Conservation (phyloP, 1,140 invertebrate species). For the Stratiolaelaps scimitus region DNA sequence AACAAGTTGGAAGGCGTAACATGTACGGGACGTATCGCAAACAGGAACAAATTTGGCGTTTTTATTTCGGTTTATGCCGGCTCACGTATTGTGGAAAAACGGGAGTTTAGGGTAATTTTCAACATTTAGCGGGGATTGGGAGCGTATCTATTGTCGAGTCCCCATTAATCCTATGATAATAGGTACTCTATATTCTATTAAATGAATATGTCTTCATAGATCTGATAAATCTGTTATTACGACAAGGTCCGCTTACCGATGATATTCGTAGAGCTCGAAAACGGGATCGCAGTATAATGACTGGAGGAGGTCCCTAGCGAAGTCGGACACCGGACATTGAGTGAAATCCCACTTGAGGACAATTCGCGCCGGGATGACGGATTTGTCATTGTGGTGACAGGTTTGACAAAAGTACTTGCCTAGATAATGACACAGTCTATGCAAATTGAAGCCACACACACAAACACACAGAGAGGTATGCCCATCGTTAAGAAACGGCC, state of each 20-base stretch:
- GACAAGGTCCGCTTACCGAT: too few species aligned
- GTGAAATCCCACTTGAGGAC: constrained; percentile 60
- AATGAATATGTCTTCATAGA: constrained; percentile 33
- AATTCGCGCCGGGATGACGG: constrained; percentile 62
- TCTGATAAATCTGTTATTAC: constrained; percentile 51
- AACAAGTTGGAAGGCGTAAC: constrained; percentile 20
- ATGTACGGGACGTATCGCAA: too few species aligned
- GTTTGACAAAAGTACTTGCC: constrained; percentile 77
- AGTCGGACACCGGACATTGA: constrained; percentile 55
- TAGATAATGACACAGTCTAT: constrained; percentile 67
- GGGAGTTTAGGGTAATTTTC: too few species aligned
- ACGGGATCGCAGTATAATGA: constrained; percentile 64
- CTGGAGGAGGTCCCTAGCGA: constrained; percentile 60
- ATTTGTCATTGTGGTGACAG: constrained; percentile 63
- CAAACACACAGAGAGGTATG: too few species aligned
- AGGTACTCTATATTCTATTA: constrained; percentile 34
- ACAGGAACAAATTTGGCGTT: too few species aligned
- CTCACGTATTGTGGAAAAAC: constrained; percentile 40
- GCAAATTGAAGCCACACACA: too few species aligned
- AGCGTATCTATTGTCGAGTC: too few species aligned
- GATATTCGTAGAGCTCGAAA: constrained; percentile 59
- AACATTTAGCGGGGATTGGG: too few species aligned
- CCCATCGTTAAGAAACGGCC: too few species aligned
- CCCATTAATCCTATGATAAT: too few species aligned
- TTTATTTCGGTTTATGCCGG: too few species aligned